Conservation (phyloP, 2,888 invertebrate species). For the Aplocera efformata region DNA sequence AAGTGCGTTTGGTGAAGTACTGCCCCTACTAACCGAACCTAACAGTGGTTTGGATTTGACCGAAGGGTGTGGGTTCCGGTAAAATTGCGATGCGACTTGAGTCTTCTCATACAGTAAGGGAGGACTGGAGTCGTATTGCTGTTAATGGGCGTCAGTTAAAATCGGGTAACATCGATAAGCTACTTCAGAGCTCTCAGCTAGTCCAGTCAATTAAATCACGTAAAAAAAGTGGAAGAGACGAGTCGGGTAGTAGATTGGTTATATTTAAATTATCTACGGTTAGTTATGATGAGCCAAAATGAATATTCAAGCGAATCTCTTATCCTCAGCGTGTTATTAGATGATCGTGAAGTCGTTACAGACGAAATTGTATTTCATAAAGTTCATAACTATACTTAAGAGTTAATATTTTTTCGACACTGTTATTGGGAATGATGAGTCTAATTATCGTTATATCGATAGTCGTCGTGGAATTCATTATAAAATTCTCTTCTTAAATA, state of each 20-base stretch:
- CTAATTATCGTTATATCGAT: slow-evolving; percentile 29
- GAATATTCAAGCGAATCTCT: slow-evolving; percentile 78
- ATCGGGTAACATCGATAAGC: no score
- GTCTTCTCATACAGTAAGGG: no score
- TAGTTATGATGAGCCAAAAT: slow-evolving; percentile 76
- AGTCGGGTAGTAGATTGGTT: slow-evolving; percentile 56
- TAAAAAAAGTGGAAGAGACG: slow-evolving; percentile 39
- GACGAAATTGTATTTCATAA: slow-evolving; percentile 77
- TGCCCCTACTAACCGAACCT: no score
- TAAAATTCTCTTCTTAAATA: no score
- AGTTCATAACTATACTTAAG: slow-evolving; percentile 76
- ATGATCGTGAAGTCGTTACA: slow-evolving; percentile 76
- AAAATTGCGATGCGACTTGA: no score
- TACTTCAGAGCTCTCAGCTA: no score
- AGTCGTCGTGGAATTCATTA: slow-evolving; percentile 2
- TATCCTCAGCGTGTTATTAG: slow-evolving; percentile 72
- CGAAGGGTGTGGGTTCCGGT: no score
- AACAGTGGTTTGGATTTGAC: no score
- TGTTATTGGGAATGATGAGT: slow-evolving; percentile 67
- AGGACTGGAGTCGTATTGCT: no score
- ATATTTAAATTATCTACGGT: slow-evolving; percentile 73
- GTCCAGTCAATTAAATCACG: slow-evolving; percentile 55
- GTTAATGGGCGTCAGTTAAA: no score
- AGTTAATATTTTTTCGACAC: slow-evolving; percentile 75
- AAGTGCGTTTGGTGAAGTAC: no score